Conservation (phyloP, 1,140 invertebrate genomes). For the Acromyrmex heyeri region DNA sequence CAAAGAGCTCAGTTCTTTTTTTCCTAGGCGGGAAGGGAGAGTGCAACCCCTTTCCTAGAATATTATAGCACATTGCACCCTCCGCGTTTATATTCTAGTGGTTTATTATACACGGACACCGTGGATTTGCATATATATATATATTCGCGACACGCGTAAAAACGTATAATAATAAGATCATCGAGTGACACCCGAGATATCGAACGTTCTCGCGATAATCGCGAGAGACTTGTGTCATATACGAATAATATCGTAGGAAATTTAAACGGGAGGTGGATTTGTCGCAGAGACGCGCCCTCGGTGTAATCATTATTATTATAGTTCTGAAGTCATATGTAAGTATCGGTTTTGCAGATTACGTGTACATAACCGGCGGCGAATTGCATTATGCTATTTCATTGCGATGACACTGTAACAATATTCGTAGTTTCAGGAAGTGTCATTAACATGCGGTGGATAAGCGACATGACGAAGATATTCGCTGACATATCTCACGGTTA, state of each 20-base stretch:
- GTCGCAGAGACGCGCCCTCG: background rate
- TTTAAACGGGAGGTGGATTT: background rate
- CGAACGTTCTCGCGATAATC: background rate
- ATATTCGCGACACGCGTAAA: conserved; percentile 19
- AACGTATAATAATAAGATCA: background rate
- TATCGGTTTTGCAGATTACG: conserved; percentile 43
- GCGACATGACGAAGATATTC: conserved; percentile 34
- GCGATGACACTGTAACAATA: conserved; percentile 25
- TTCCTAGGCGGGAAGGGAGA: background rate
- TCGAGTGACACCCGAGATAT: background rate
- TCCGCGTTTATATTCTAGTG: background rate
- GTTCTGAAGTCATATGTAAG: background rate
- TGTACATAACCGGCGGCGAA: background rate
- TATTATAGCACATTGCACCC: conserved; percentile 11
- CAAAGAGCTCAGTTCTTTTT: conserved; percentile 3
- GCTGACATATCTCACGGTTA: conserved; percentile 41
- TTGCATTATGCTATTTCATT: conserved; percentile 30
- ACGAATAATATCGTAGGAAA: conserved; percentile 12
- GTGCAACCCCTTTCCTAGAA: conserved; percentile 12
- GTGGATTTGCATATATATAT: conserved; percentile 12
- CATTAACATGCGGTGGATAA: conserved; percentile 47
- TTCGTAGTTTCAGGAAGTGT: conserved; percentile 12
- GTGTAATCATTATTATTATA: conserved; percentile 41
- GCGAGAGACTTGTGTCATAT: background rate
- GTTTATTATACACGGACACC: conserved; percentile 23